These are phyloP conservation scores for Lonchura striata DNA, from an alignment of 2,113 vertebrate genomes.

Conservation along the genomic window DNA sequence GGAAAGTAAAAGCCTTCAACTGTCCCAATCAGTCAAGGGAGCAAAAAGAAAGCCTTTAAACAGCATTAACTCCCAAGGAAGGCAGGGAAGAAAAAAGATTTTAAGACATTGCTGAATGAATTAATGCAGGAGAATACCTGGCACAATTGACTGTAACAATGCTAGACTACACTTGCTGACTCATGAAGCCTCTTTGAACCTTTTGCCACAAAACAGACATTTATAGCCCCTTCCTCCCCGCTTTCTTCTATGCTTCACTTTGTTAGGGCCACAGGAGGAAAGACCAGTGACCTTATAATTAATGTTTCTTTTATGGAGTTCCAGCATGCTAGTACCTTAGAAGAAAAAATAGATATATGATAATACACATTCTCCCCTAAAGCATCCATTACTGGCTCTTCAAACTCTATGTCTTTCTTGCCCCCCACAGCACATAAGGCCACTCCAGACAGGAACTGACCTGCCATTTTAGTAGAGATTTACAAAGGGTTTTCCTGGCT, in stretches of 20 bases:
- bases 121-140: neutral
- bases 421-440: neutral
- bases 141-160: neutral
- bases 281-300: neutral
- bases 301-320: neutral
- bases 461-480: neutral
- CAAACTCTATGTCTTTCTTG: neutral
- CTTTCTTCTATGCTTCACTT: neutral
- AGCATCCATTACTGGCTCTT: neutral
- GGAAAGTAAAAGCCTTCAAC: neutral
- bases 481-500: neutral
- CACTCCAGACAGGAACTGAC: neutral
- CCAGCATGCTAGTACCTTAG: neutral
- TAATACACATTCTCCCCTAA: neutral
- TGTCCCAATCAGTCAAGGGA: accelerated
- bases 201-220: neutral
- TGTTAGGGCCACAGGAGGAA: neutral
- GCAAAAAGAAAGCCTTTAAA: neutral
- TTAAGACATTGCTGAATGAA: neutral
- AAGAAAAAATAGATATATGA: neutral
- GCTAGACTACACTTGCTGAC: neutral
- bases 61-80: neutral
- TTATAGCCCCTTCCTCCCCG: neutral
- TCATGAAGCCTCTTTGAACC: neutral
- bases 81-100: neutral